phyloP scores from a whole-genome alignment of 2,888 invertebrate species.

The Lepidonotus clava region DNA sequence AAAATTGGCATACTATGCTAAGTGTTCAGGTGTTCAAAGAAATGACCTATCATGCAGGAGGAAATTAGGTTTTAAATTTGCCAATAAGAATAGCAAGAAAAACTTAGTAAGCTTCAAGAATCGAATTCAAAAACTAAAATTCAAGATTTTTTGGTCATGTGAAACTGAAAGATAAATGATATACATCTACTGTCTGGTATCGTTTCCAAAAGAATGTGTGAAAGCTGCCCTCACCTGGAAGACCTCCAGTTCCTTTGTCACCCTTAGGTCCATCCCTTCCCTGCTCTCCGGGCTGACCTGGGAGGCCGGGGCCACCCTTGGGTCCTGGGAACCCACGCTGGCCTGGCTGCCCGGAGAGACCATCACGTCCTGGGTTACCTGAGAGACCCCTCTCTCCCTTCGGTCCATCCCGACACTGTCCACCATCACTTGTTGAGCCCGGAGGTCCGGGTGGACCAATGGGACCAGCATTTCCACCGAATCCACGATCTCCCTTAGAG shows the following conservation, averaged over 20 bases:
- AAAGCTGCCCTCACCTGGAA: conserved; percentile 42
- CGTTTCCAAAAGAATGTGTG: too few species aligned
- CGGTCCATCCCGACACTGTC: conserved; percentile 36
- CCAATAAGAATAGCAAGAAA: too few species aligned
- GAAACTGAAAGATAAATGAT: too few species aligned
- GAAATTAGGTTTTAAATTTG: too few species aligned
- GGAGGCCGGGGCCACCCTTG: conserved; percentile 59
- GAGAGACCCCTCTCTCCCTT: conserved; percentile 50
- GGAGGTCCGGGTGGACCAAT: conserved; percentile 55
- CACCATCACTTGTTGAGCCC: conserved; percentile 55
- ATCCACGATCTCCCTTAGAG: conserved; percentile 65
- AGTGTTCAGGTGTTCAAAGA: too few species aligned
- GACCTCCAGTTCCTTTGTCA: conserved; percentile 49
- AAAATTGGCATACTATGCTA: too few species aligned
- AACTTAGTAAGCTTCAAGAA: too few species aligned
- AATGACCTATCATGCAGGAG: too few species aligned
- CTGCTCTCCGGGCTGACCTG: conserved; percentile 51
- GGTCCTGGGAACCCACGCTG: conserved; percentile 48
- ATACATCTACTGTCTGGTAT: too few species aligned
- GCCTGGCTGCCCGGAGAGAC: conserved; percentile 56
- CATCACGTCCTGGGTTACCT: conserved; percentile 53
- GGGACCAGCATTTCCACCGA: conserved; percentile 48
- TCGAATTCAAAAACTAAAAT: too few species aligned
- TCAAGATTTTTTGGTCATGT: too few species aligned
- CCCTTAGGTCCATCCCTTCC: conserved; percentile 55